These are phyloP conservation scores for Aplochiton taeniatus DNA, from an alignment of 2,797 vertebrate species.

Conservation along the genomic window DNA sequence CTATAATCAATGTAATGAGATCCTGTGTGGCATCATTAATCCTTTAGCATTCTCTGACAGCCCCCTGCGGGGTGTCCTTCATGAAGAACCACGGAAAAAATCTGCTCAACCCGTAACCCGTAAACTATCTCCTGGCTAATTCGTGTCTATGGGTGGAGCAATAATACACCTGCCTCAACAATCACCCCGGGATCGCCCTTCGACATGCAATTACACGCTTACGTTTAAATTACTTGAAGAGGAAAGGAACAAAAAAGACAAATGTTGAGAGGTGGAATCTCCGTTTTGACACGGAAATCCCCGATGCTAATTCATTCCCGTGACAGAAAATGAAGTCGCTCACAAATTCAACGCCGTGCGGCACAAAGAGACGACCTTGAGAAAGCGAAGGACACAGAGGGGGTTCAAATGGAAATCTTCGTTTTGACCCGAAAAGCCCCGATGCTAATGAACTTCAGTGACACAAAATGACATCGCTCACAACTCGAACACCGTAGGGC, in stretches of 20 bases:
- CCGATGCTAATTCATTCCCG: too few species aligned
- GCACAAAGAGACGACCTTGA: conserved; percentile 22
- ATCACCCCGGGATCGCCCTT: conserved; percentile 10
- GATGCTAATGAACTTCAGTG: background rate
- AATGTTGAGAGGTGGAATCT: too few species aligned
- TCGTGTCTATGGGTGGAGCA: background rate
- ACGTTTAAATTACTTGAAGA: too few species aligned
- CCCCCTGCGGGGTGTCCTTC: conserved; percentile 37
- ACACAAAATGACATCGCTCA: background rate
- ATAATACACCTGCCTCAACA: conserved; percentile 21
- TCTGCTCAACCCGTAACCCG: conserved; percentile 3
- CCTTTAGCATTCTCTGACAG: conserved; percentile 36
- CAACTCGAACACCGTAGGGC: conserved; percentile 26
- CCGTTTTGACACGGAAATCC: too few species aligned
- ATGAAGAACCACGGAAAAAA: conserved; percentile 19
- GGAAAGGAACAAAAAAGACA: too few species aligned
- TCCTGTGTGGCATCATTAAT: conserved; percentile 53
- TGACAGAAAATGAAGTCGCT: too few species aligned
- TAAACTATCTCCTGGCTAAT: conserved; percentile 25
- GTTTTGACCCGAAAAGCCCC: too few species aligned
- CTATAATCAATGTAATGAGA: conserved; percentile 58
- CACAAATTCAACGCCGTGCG: too few species aligned
- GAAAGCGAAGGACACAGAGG: conserved; percentile 39
- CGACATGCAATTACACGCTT: background rate
- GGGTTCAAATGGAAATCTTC: too few species aligned